phyloP scores from a whole-genome alignment of 2,113 vertebrate species.

The Pseudonaja textilis region DNA sequence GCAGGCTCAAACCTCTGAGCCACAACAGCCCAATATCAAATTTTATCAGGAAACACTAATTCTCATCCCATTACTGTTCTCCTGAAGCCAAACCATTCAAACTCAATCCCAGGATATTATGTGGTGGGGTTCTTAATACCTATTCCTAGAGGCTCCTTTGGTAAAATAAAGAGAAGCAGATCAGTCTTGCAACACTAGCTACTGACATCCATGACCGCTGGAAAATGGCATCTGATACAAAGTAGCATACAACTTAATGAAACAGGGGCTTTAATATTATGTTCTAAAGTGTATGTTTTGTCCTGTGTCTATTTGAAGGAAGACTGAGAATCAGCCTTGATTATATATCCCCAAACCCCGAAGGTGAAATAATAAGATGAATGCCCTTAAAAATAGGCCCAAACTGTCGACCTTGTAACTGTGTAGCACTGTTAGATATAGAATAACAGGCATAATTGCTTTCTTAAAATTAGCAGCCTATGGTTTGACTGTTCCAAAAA shows the following conservation, averaged over 20 bases:
- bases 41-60: not conserved
- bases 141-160: not conserved
- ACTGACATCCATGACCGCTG: not conserved
- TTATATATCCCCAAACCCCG: no score
- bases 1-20: no score
- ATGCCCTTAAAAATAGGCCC: constrained; percentile 1
- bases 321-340: not conserved
- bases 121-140: not conserved
- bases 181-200: not conserved
- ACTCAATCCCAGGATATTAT: not conserved
- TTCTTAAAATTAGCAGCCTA: not conserved
- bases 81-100: not conserved
- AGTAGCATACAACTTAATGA: not conserved
- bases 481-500: not conserved
- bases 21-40: not conserved
- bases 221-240: not conserved
- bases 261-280: not conserved
- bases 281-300: not conserved
- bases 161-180: not conserved
- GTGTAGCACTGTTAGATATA: not conserved
- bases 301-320: not conserved
- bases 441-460: constrained; percentile 15
- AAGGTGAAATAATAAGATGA: not conserved
- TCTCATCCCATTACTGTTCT: not conserved
- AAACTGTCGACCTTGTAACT: constrained; percentile 35